Conservation (phyloP, 2,113 vertebrate species). For the Leucoraja erinaceus region DNA sequence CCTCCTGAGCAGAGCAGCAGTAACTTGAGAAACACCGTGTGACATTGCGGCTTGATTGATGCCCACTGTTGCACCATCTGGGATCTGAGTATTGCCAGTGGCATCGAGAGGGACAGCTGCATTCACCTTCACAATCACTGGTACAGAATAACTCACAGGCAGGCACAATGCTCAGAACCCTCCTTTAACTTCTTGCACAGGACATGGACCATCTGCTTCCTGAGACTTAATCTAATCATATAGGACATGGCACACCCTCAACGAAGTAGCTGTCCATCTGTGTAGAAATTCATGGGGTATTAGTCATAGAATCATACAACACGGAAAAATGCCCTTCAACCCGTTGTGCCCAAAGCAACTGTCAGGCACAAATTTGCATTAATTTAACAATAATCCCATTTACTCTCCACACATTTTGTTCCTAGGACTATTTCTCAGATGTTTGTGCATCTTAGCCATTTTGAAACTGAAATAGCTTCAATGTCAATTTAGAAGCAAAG, state of each 20-base stretch:
- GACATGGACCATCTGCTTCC: neutral
- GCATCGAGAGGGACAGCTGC: constrained; percentile 2
- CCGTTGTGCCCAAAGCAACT: no score
- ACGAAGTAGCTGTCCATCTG: neutral
- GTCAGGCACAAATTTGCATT: no score
- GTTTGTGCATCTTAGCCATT: neutral
- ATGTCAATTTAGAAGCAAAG: neutral
- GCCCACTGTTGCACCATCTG: constrained; percentile 8
- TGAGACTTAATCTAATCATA: neutral
- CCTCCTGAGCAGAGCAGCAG: constrained; percentile 28
- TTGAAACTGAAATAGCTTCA: neutral
- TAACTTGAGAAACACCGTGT: constrained; percentile 32
- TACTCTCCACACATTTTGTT: no score
- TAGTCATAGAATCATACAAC: neutral
- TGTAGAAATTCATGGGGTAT: no score
- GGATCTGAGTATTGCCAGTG: constrained; percentile 30
- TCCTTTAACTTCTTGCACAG: neutral
- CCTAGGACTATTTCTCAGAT: neutral
- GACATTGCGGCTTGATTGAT: constrained; percentile 33
- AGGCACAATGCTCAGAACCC: neutral
- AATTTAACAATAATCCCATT: no score
- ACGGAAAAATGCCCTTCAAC: no score
- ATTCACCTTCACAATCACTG: constrained; percentile 9
- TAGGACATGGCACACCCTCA: neutral
- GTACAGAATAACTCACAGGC: neutral